These are phyloP conservation scores for Sinotaia quadrata DNA, from an alignment of 2,888 invertebrate species.

Conservation along the genomic window DNA sequence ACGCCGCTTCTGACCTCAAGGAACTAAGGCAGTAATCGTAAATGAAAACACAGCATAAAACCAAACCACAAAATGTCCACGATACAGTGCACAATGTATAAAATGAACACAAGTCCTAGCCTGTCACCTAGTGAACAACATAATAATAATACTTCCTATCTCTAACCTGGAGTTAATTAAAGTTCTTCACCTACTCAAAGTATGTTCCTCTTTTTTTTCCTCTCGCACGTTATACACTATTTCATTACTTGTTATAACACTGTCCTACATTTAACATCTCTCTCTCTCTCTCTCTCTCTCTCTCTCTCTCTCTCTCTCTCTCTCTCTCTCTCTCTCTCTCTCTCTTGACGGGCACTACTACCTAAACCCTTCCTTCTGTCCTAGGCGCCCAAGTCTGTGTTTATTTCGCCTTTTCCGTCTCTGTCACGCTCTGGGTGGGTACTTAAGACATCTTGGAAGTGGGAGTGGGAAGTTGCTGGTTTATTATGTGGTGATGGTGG, in stretches of 20 bases:
- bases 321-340: constrained; percentile 17
- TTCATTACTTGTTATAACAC: neutral
- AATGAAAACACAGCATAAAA: too few species aligned
- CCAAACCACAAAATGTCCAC: too few species aligned
- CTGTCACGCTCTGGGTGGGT: too few species aligned
- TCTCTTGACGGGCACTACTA: neutral
- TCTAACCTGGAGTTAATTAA: too few species aligned
- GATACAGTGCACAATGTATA: too few species aligned
- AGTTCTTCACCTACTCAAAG: too few species aligned
- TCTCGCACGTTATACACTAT: neutral
- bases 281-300: constrained; percentile 7
- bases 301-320: neutral
- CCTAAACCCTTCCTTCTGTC: neutral
- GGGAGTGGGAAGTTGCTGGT: neutral
- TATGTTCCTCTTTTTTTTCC: neutral
- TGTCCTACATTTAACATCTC: neutral
- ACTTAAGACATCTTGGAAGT: neutral
- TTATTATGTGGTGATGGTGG: neutral
- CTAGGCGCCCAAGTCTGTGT: neutral
- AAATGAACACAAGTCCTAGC: too few species aligned
- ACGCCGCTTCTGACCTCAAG: too few species aligned
- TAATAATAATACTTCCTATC: too few species aligned
- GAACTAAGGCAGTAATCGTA: too few species aligned
- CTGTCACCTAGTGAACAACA: too few species aligned
- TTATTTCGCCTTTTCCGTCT: neutral